Evolutionary conservation across 2,113 vertebrate species (phyloP), one percentile per base, ranked within the genome.

Genomic region (Hemibagrus wyckioides): DNA sequence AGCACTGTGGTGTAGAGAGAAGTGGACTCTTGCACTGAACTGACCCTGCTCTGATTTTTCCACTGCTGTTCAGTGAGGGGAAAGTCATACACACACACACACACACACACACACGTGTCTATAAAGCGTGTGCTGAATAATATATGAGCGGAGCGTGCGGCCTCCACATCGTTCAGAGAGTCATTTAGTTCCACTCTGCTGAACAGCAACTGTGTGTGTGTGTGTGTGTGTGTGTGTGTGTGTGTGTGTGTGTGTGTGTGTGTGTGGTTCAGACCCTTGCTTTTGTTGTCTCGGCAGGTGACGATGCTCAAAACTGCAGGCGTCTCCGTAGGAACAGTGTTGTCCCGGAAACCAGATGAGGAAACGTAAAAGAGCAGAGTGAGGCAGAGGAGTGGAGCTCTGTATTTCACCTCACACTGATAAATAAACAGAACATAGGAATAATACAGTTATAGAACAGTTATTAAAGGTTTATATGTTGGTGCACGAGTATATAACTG

Each of bases 261-360:
- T 14, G n/a, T 36, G 71, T 28, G 28, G 28, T 80, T 80, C 84
- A 77, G 30, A 57, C 65, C 39, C 67, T 44, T 25, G 67, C 30
- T 67, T 80, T 79, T 84, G 63, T 87, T 77, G 63, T 28, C 56
- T 52, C 67, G 44, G 86, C 6, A 25, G 83, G 39, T 85, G 69
- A 71, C 59, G 56, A 56, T 80, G 48, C 39, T 77, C 71, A 59
- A n/a, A 69, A 77, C 69, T 82, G 56, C 86, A 50, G 86, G 77
- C 57, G 48, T 87, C 63, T 36, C 85, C 41, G 73, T 79, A 85
- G 88, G 85, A 89, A 82, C 67, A 41, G 19, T 6, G 41, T 89
- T 69, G 54, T 67, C 56, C 83, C 2, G 33, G 71, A 59, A 76
- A 87, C 76, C 75, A 79, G 80, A 59, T 36, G 52, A 57, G 56